These are phyloP conservation scores for Poecilia gillii DNA, from an alignment of 2,797 vertebrate species.

Conservation along the genomic window DNA sequence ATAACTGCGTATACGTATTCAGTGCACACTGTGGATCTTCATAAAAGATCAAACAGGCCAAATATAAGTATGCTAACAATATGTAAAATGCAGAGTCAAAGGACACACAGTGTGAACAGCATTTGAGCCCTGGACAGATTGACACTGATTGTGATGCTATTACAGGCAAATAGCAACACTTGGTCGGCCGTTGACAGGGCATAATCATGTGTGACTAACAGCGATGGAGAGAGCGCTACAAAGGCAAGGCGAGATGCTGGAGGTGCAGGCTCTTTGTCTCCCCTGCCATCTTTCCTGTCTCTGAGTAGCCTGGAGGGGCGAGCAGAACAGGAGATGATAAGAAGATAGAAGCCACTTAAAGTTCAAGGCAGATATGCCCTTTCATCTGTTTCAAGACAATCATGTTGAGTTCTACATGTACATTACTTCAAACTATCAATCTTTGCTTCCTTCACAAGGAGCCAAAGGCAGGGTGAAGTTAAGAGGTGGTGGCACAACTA, in stretches of 20 bases:
- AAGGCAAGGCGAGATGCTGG: constrained; percentile 69
- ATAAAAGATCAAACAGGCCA: constrained; percentile 24
- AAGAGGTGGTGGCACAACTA: constrained; percentile 60
- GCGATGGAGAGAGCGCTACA: constrained; percentile 73
- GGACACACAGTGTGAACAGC: constrained; percentile 58
- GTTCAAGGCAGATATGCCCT: constrained; percentile 80
- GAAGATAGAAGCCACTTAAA: constrained; percentile 81
- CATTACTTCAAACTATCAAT: constrained; percentile 74
- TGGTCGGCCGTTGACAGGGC: constrained; percentile 72
- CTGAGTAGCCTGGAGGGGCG: constrained; percentile 69
- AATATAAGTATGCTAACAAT: constrained; percentile 63
- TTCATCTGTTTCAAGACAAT: constrained; percentile 84
- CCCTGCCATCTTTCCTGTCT: constrained; percentile 66
- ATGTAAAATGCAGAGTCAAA: constrained; percentile 72
- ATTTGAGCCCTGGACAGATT: constrained; percentile 66
- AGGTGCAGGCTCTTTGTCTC: constrained; percentile 75
- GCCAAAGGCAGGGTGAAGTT: constrained; percentile 39
- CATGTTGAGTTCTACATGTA: constrained; percentile 74
- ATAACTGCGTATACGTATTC: constrained; percentile 29
- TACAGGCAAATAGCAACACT: constrained; percentile 83
- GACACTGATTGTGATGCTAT: constrained; percentile 82
- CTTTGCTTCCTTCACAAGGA: constrained; percentile 38
- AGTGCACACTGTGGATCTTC: constrained; percentile 15
- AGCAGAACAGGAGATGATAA: constrained; percentile 71
- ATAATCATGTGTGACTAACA: constrained; percentile 82